Conservation (phyloP, 2,888 invertebrate species). For the Sericinus montela region DNA sequence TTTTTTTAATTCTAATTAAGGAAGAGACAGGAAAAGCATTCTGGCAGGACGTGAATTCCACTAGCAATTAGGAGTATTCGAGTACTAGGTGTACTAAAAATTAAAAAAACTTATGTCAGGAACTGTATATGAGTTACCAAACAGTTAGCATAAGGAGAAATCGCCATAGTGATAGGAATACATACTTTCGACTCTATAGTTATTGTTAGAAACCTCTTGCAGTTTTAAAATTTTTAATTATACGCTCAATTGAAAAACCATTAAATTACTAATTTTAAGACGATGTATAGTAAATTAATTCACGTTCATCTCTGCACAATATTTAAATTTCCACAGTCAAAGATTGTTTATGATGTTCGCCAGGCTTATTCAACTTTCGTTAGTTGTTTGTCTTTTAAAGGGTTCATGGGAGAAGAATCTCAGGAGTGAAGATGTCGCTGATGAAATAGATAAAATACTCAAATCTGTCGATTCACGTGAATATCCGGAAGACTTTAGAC, state of each 20-base stretch:
- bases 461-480: background rate
- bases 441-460: slow-evolving; percentile 5
- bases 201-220: too few relatives aligned
- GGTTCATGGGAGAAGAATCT: slow-evolving; percentile 2
- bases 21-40: too few relatives aligned
- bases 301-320: background rate
- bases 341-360: slow-evolving; percentile 5
- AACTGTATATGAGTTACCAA: too few relatives aligned
- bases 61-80: too few relatives aligned
- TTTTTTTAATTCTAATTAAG: too few relatives aligned
- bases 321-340: background rate
- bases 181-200: too few relatives aligned
- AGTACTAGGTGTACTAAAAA: too few relatives aligned
- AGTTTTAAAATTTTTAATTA: slow-evolving; percentile 17
- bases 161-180: too few relatives aligned
- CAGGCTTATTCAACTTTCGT: background rate
- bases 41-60: too few relatives aligned
- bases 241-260: slow-evolving; percentile 13
- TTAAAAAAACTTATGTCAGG: too few relatives aligned
- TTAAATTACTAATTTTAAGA: background rate
- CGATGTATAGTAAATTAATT: background rate
- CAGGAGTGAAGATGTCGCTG: background rate
- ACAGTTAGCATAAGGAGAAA: too few relatives aligned
- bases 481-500: background rate
- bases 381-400: background rate